Base-by-base conservation (phyloP, 1,140 invertebrate genomes). In the Bombus confusus region DNA sequence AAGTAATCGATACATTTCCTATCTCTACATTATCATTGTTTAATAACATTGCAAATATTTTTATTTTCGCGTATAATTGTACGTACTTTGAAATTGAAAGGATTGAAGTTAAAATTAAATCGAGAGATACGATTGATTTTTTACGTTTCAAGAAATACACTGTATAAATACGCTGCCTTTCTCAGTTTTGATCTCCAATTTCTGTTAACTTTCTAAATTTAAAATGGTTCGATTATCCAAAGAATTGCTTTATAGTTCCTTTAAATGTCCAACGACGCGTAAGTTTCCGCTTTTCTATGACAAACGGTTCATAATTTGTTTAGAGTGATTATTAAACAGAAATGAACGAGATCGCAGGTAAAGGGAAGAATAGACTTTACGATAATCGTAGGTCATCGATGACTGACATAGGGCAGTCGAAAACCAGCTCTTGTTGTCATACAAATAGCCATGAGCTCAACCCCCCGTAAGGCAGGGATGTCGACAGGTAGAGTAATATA, bases 401-500 rank as follows among this genome's bases (percentile, higher is more conserved):
- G 88, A 73, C 72, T 91, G 84, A 88, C 75, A 85, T 75, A 80
- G 85, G 74, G n/a, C 22, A 80, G 72, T 77, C 28, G 68, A 85
- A 84, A 80, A 91, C 72, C 84, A 80, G 81, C 81, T 89, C 86
- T 90, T 92, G 89, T 92, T 93, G 94, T 93, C 91, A 91, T 92
- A 95, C 94, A 94, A 94, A 94, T 94, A 94, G 91, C 90, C 90
- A 92, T 69, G 82, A 88, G 89, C 74, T 83, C 47, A 90, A 86
- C 86, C 86, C 84, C 72, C 71, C 47, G 59, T 85, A 80, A 87
- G 87, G 91, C 90, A 91, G 80, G 90, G 87, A 93, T 91, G 94
- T 90, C 93, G 93, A 94, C 94, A 95, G 94, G 94, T 94, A 95
- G 90, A 91, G 92, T 94, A 93, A 95, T 94, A 94, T 93, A 94